These are phyloP conservation scores for Aphaenogaster ashmeadi DNA, from an alignment of 1,140 invertebrate species.

Conservation along the genomic window DNA sequence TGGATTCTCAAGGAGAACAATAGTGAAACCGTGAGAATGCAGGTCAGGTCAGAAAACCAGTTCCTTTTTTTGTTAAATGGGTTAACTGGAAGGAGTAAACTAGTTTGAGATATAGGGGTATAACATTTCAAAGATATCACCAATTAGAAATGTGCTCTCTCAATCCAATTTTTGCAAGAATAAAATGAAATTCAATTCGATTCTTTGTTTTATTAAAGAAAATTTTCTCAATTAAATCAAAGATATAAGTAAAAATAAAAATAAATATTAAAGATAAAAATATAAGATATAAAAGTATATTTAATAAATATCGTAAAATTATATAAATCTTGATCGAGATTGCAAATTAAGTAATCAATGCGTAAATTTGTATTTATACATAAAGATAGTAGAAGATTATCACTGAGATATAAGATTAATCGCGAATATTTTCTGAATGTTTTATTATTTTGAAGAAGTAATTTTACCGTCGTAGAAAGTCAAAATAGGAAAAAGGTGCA, in stretches of 20 bases:
- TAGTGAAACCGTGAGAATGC: neutral
- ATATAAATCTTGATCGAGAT: neutral
- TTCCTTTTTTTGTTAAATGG: neutral
- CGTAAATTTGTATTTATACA: neutral
- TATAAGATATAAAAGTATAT: neutral
- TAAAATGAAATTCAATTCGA: neutral
- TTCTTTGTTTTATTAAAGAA: neutral
- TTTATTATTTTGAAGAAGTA: conserved; percentile 10
- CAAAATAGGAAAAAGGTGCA: neutral
- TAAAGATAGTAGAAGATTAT: neutral
- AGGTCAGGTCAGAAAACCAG: neutral
- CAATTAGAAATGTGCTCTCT: neutral
- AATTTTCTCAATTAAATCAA: neutral
- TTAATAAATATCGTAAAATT: neutral
- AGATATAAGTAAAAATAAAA: too few species aligned
- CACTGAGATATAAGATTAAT: neutral
- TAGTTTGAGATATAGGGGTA: neutral
- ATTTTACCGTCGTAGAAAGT: neutral
- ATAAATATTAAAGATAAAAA: neutral
- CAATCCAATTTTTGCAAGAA: neutral
- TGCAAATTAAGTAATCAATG: neutral
- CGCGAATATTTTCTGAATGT: neutral
- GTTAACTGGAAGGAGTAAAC: neutral
- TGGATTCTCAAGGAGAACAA: neutral
- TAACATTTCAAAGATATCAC: neutral